Percentiles rank a stretch among this genome's conserved stretches.
Evolutionary conservation across 2,113 vertebrate species (phyloP).

Genomic region (Cyphomyrus plagiostoma): DNA sequence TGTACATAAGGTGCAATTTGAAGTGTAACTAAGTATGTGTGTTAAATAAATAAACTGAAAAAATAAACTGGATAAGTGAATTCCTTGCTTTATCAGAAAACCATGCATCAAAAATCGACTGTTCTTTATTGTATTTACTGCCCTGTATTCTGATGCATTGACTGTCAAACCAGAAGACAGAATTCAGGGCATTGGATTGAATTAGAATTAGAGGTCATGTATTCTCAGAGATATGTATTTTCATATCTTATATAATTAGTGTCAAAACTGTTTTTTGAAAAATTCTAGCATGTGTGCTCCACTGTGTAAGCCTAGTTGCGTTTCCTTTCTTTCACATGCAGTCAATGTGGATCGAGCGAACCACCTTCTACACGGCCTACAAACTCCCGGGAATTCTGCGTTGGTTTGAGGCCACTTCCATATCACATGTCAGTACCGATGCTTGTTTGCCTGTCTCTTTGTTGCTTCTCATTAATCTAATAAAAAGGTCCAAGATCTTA

Average conservation of each 20-base stretch:
- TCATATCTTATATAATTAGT: not conserved
- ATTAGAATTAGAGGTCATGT: not conserved
- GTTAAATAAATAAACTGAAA: too few species aligned
- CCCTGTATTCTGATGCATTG: not conserved
- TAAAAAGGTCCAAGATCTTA: not conserved
- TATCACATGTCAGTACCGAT: slow-evolving; percentile 67
- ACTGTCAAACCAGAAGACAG: not conserved
- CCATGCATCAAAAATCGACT: not conserved
- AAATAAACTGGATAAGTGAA: too few species aligned
- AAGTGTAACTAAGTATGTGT: too few species aligned
- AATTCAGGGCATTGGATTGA: not conserved
- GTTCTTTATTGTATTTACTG: not conserved
- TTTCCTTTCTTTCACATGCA: slow-evolving; percentile 38
- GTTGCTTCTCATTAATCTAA: not conserved
- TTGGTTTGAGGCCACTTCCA: slow-evolving; percentile 86
- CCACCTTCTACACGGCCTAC: slow-evolving; percentile 85
- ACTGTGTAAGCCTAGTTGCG: not conserved
- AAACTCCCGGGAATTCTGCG: slow-evolving; percentile 92
- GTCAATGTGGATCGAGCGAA: slow-evolving; percentile 99
- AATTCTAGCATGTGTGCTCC: not conserved
- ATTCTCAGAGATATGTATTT: not conserved
- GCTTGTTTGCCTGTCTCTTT: not conserved
- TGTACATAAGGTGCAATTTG: too few species aligned
- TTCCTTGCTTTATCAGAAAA: not conserved
- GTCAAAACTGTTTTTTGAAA: not conserved